These are phyloP conservation scores for Pitangus sulphuratus DNA, from an alignment of 2,797 vertebrate genomes.

Conservation along the genomic window DNA sequence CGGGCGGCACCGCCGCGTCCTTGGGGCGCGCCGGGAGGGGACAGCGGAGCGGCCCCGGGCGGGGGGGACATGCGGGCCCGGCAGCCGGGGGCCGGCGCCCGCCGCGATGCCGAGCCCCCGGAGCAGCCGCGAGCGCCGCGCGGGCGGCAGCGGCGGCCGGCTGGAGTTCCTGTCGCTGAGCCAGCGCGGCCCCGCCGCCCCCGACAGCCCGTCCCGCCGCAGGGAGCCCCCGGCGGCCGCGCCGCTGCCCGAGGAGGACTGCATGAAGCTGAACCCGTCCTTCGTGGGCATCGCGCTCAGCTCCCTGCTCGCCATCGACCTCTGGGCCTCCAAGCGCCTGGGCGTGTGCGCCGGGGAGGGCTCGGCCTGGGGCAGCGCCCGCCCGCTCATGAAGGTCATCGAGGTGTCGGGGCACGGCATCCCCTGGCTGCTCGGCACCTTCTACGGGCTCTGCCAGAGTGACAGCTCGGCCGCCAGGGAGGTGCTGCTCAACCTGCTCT, in stretches of 20 bases:
- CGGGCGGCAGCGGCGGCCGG: conserved; percentile 70
- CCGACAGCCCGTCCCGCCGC: conserved; percentile 78
- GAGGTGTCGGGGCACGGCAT: conserved; percentile 96
- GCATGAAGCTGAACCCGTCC: conserved; percentile 91
- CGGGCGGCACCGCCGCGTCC: not conserved
- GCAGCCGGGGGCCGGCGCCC: not conserved
- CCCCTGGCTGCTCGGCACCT: conserved; percentile 89
- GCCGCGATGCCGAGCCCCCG: conserved; percentile 70
- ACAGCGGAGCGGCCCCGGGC: not conserved
- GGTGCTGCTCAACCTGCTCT: conserved; percentile 92
- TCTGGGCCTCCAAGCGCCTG: conserved; percentile 93
- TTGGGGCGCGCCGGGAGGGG: not conserved
- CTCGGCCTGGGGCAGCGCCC: conserved; percentile 89
- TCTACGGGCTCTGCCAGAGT: conserved; percentile 89
- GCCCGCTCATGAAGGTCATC: conserved; percentile 92
- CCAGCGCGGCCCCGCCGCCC: conserved; percentile 70
- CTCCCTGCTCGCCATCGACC: conserved; percentile 92
- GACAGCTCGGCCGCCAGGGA: conserved; percentile 90
- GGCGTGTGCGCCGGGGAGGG: conserved; percentile 92
- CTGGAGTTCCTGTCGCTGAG: conserved; percentile 73
- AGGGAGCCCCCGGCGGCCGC: conserved; percentile 68
- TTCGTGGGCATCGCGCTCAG: conserved; percentile 89
- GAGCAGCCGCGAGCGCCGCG: conserved; percentile 71
- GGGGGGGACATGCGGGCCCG: not conserved
- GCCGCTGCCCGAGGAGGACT: conserved; percentile 85